Conservation (phyloP, 2,888 invertebrate genomes). For the Theodoxus fluviatilis region DNA sequence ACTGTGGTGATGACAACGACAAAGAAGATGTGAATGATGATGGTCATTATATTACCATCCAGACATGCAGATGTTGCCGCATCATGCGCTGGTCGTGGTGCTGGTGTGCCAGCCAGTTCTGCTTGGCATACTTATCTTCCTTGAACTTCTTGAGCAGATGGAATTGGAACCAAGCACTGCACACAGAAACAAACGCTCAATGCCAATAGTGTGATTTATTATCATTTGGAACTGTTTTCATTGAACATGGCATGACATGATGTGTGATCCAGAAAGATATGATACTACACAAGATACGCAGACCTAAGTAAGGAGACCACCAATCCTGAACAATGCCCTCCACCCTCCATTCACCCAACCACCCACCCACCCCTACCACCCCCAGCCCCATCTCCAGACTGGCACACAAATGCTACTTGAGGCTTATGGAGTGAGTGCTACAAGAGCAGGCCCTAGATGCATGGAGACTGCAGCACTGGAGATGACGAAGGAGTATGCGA, state of each 20-base stretch:
- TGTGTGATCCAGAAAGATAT: too few relatives aligned
- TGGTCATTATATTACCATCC: conserved; percentile 60
- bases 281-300: too few relatives aligned
- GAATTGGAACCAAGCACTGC: conserved; percentile 63
- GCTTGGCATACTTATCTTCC: conserved; percentile 34
- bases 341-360: not conserved
- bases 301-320: too few relatives aligned
- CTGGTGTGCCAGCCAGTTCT: conserved; percentile 47
- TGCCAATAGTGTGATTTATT: not conserved
- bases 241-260: too few relatives aligned
- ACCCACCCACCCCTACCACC: not conserved
- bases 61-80: conserved; percentile 49
- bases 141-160: conserved; percentile 50
- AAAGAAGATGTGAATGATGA: not conserved
- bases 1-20: not conserved
- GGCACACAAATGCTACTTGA: too few relatives aligned
- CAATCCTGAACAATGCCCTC: too few relatives aligned
- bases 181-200: too few relatives aligned
- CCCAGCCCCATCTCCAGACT: not conserved
- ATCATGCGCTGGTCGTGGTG: conserved; percentile 53
- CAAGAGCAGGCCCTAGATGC: too few relatives aligned
- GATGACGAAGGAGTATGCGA: too few relatives aligned
- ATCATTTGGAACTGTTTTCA: too few relatives aligned
- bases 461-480: too few relatives aligned
- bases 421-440: too few relatives aligned